Base-by-base conservation (phyloP, 1,140 invertebrate species). In the Metopolophium dirhodum region DNA sequence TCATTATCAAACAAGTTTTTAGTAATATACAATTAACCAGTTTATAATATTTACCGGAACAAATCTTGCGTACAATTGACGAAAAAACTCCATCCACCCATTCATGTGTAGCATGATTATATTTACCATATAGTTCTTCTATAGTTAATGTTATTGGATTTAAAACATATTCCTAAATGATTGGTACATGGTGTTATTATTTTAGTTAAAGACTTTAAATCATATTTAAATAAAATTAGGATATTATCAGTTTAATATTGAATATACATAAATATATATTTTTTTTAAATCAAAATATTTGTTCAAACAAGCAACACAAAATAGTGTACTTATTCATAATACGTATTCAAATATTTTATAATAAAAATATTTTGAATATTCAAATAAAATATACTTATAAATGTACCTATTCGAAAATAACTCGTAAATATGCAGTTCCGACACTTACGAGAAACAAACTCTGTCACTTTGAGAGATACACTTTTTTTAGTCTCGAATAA, bases 81-180 rank as follows among this genome's bases (percentile, higher is more conserved):
- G 98, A 98, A 88, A 98, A 96, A 14, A 98, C 97, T 20, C 98
- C 98, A 95, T 99, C 98, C 93, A 96, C 96, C 98, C 98, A 98
- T 95, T 98, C 97, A 61, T 97, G 97, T 6, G 97, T 98, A 41
- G 96, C 96, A 94, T 98, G 95, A 95, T 98, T 97, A 95, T 98
- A 98, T 95, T 98, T 97, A 35, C 98, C 98, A 94, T 98, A 98
- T 54, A 98, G 95, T 95, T 98, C 98, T 23, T 97, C 97, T 85
- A 98, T 95, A 94, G 96, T 97, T 88, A 98, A 94, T 49, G 98
- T 97, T 95, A 98, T 98, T 0, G 98, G 98, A 96, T 98, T 98
- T 68, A 99, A 96, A 2, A 97, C 97, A 95, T 96, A 97, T 41
- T 97, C 96, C 95, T 96, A 94, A 47, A 94, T 51, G 41, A 68